Conservation (phyloP, 2,888 invertebrate species). For the Dinocampus coccinellae region DNA sequence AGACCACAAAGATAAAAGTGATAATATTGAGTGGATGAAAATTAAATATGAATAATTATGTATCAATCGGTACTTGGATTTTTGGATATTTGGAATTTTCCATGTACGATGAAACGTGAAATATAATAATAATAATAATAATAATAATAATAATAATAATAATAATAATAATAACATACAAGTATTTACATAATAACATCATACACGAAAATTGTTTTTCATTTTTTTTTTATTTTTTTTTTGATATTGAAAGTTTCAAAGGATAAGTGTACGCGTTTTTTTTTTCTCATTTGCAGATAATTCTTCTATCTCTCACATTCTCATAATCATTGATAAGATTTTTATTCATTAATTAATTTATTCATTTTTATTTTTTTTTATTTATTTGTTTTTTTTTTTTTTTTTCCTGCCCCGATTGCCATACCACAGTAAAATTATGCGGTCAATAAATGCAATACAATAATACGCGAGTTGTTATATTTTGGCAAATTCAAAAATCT, state of each 20-base stretch:
- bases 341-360: neutral
- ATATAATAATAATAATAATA: conserved; percentile 15
- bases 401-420: conserved; percentile 22
- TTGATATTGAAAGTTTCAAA: conserved; percentile 21
- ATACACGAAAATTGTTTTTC: conserved; percentile 41
- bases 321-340: conserved; percentile 21
- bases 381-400: neutral
- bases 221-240: conserved; percentile 6
- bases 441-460: conserved; percentile 7
- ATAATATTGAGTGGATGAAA: too few relatives aligned
- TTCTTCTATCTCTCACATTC: too few relatives aligned
- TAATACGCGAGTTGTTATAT: neutral
- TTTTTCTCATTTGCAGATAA: conserved; percentile 6
- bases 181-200: conserved; percentile 47
- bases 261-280: conserved; percentile 27
- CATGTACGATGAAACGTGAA: too few relatives aligned
- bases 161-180: conserved; percentile 47
- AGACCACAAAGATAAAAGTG: too few relatives aligned
- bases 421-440: conserved; percentile 1
- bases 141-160: conserved; percentile 40
- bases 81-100: too few relatives aligned
- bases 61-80: too few relatives aligned
- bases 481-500: conserved; percentile 13
- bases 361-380: neutral
- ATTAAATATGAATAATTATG: too few relatives aligned